phyloP scores from a whole-genome alignment of 92 coral and sea anemone species.

The Pocillopora grandis region DNA sequence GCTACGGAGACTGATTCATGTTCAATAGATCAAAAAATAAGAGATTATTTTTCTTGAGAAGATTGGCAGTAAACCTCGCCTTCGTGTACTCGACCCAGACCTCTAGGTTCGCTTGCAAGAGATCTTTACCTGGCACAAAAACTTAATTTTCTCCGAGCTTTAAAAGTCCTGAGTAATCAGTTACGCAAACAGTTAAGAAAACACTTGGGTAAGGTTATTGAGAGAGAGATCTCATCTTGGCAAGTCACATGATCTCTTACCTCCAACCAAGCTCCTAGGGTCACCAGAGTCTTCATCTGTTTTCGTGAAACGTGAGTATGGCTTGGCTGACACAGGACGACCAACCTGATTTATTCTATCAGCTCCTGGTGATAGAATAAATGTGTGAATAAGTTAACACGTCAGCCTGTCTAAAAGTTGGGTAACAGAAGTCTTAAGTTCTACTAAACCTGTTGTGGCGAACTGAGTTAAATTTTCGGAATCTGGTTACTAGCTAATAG shows the following conservation, averaged over 20 bases:
- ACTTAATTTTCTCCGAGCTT: too few species aligned
- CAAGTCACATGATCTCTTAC: background rate
- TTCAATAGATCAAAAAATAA: too few species aligned
- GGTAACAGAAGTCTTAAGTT: background rate
- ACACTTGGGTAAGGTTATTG: background rate
- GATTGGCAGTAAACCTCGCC: too few species aligned
- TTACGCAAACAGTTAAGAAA: background rate
- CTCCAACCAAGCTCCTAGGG: slow-evolving; percentile 15
- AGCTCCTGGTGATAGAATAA: background rate
- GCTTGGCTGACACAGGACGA: slow-evolving; percentile 42
- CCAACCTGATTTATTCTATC: slow-evolving; percentile 1
- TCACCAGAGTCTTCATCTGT: slow-evolving; percentile 2
- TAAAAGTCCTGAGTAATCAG: too few species aligned
- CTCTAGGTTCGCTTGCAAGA: too few species aligned
- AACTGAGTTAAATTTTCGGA: too few species aligned
- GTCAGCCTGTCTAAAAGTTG: background rate
- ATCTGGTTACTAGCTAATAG: background rate
- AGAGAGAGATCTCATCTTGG: background rate
- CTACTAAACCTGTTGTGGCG: background rate
- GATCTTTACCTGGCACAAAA: too few species aligned
- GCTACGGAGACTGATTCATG: too few species aligned
- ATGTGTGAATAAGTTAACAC: background rate
- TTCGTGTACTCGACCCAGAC: too few species aligned
- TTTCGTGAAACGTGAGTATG: slow-evolving; percentile 25
- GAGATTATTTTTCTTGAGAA: too few species aligned